Conservation (phyloP, 1,140 invertebrate genomes). For the Caenorhabditis remanei region DNA sequence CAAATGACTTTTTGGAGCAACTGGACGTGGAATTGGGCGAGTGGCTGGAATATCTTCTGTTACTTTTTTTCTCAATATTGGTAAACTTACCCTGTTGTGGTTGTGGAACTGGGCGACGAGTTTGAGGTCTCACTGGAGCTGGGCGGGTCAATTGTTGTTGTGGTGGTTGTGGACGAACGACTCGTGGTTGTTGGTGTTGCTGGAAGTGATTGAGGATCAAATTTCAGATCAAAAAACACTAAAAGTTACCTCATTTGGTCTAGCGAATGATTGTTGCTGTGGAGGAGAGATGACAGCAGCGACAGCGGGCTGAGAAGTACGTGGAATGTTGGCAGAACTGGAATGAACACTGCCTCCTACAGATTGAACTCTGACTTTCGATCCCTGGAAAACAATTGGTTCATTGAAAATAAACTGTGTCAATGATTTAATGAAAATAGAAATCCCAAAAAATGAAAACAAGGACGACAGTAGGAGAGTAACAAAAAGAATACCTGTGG, state of each 20-base stretch:
- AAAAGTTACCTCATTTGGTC: conserved; percentile 11
- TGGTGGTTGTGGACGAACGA: conserved; percentile 26
- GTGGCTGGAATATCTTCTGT: not conserved
- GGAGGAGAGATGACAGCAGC: conserved; percentile 1
- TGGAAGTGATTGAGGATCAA: not conserved
- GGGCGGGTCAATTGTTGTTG: conserved; percentile 34
- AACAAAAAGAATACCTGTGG: conserved; percentile 36
- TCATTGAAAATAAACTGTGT: too few species aligned
- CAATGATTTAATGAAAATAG: too few species aligned
- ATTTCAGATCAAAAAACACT: too few species aligned
- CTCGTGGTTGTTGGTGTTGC: conserved; percentile 20
- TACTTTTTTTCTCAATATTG: not conserved
- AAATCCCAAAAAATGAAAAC: not conserved
- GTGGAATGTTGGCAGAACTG: conserved; percentile 39
- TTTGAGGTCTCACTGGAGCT: conserved; percentile 31
- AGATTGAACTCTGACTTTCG: not conserved
- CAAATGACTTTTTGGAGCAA: conserved; percentile 30
- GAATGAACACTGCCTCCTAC: conserved; percentile 32
- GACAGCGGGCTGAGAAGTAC: not conserved
- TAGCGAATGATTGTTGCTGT: conserved; percentile 33
- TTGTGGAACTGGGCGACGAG: conserved; percentile 29
- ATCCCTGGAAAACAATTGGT: not conserved
- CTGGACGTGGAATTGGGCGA: conserved; percentile 16
- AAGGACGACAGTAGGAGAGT: conserved; percentile 4
- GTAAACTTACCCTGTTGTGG: not conserved